Evolutionary conservation across 1,140 invertebrate genomes (phyloP).

Genomic region (Spodoptera frugiperda): DNA sequence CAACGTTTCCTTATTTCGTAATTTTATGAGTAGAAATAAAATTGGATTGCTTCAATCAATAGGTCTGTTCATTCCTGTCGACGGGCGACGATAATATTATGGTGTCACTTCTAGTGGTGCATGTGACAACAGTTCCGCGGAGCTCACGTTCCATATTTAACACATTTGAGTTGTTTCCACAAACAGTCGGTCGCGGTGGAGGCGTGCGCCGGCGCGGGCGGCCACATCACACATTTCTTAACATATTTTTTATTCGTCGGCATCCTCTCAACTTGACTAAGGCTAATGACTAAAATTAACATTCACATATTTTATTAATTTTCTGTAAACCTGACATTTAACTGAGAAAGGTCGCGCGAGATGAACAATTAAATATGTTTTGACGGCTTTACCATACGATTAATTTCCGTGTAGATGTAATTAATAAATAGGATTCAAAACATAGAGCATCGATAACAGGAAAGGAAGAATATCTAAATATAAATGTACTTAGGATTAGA

Average conservation of each 20-base stretch:
- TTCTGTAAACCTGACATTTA: constrained; percentile 57
- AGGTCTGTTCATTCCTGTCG: too few species aligned
- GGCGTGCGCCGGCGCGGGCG: constrained; percentile 58
- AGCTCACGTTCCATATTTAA: constrained; percentile 68
- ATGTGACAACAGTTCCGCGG: constrained; percentile 36
- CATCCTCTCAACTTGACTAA: constrained; percentile 68
- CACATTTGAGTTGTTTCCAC: constrained; percentile 81
- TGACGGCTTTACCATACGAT: constrained; percentile 51
- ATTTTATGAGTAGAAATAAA: not conserved
- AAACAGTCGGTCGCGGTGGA: constrained; percentile 66
- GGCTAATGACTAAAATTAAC: constrained; percentile 82
- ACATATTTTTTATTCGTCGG: constrained; percentile 67
- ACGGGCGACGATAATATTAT: too few species aligned
- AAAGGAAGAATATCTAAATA: constrained; percentile 10
- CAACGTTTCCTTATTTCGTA: constrained; percentile 7
- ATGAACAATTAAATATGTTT: constrained; percentile 58
- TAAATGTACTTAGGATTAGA: constrained; percentile 15
- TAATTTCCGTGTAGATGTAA: constrained; percentile 24
- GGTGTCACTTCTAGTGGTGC: constrained; percentile 57
- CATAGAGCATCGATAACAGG: constrained; percentile 2
- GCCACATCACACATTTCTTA: constrained; percentile 78
- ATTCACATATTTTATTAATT: constrained; percentile 78
- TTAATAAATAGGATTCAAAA: constrained; percentile 24
- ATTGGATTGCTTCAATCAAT: not conserved
- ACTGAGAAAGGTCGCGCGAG: constrained; percentile 60